phyloP scores from a whole-genome alignment of 2,113 vertebrate genomes.

The Crypturellus undulatus region DNA sequence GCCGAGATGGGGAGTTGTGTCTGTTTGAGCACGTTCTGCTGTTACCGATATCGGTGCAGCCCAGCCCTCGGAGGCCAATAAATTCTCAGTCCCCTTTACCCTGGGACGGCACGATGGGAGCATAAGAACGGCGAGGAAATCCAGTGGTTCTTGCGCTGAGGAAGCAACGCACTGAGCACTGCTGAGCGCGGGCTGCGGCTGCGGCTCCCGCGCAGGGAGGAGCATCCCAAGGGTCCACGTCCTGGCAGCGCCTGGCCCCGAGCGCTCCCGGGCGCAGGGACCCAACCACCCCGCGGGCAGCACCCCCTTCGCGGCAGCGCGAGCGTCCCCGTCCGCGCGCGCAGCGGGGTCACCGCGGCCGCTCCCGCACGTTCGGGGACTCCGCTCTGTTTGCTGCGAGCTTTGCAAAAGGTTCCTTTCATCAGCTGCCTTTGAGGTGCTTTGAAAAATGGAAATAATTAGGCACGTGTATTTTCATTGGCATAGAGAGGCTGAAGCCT shows the following conservation, averaged over 20 bases:
- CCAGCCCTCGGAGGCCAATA: neutral
- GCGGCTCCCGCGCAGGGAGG: neutral
- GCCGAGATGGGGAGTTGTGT: constrained; percentile 26
- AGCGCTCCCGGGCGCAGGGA: neutral
- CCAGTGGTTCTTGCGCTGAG: neutral
- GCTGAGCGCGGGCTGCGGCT: neutral
- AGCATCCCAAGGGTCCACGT: neutral
- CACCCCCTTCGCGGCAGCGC: neutral
- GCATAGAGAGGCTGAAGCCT: constrained; percentile 67
- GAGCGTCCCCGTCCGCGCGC: neutral
- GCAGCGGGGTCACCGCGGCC: constrained; percentile 23
- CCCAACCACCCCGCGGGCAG: neutral
- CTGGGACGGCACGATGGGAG: too few relatives aligned
- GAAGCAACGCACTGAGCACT: neutral
- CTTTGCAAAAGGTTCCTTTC: constrained; percentile 74
- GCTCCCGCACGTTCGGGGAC: constrained; percentile 53
- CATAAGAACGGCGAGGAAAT: neutral
- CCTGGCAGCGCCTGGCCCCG: neutral
- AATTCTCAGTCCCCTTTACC: neutral
- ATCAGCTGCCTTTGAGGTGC: constrained; percentile 76
- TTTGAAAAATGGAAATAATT: constrained; percentile 78
- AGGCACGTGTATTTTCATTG: constrained; percentile 76
- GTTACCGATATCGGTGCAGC: neutral
- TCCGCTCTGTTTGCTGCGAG: constrained; percentile 66
- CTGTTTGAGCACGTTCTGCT: neutral